Conservation (phyloP, 2,113 vertebrate genomes). For the Pygoscelis antarcticus region DNA sequence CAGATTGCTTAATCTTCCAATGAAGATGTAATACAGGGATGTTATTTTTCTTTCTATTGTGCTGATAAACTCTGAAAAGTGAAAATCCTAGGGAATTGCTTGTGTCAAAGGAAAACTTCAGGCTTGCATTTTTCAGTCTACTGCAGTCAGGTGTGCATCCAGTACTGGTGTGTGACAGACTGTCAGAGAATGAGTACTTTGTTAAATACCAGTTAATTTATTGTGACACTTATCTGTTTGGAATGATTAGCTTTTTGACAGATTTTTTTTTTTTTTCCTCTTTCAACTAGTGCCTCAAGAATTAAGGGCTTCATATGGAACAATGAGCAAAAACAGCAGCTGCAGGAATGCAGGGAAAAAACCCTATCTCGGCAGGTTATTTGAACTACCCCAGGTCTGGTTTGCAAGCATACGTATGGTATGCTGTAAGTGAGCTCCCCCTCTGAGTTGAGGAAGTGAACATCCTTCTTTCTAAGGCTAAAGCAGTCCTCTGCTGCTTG, state of each 20-base stretch:
- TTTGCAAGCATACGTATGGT: neutral
- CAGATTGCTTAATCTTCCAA: neutral
- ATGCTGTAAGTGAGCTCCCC: neutral
- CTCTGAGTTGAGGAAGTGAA: neutral
- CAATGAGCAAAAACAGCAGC: neutral
- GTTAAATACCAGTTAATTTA: conserved; percentile 3
- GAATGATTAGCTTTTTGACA: neutral
- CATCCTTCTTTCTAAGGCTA: neutral
- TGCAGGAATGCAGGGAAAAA: neutral
- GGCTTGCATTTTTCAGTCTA: neutral
- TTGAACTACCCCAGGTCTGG: neutral
- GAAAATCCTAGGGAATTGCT: neutral
- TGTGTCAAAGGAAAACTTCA: neutral
- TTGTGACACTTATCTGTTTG: neutral
- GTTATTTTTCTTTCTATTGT: neutral
- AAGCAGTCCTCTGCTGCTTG: neutral
- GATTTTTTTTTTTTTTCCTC: neutral
- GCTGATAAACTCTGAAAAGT: neutral
- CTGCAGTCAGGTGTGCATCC: neutral
- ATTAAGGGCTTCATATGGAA: neutral
- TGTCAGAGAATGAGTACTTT: neutral
- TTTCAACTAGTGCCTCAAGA: neutral
- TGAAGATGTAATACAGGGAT: neutral
- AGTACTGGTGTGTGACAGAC: neutral
- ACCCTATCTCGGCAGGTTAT: neutral